Base-by-base conservation (phyloP, 2,888 invertebrate genomes). In the Gortyna flavago region DNA sequence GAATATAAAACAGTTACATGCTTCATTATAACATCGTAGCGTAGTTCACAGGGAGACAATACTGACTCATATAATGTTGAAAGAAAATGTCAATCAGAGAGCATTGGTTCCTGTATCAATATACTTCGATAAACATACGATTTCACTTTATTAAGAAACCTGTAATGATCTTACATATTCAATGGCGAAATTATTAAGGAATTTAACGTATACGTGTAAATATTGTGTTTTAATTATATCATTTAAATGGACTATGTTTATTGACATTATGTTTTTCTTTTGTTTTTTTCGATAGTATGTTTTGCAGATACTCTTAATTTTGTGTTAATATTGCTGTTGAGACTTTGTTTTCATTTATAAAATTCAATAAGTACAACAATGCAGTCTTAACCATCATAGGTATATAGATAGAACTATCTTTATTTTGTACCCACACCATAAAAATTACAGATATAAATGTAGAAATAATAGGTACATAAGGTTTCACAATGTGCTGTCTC, bases 51-150 rank as follows among this genome's bases (percentile, higher is more conserved):
- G 61, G 54, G 32, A 67, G 44, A 82, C 80, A 83, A 80, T 75
- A 75, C 70, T 38, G 57, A 21, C 62, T 67, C 61, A 44, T 75
- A 74, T 69, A 77, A 62, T 73, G 75, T 41, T 59, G 72, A 75
- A 85, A 79, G 73, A 78, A 71, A 62, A 68, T 68, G 59, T 66
- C 71, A 73, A 73, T 68, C 68, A 75, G 75, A 75, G 75, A 57
- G n/a, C 77, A 66, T 35, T 67, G 76, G 83, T 83, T 83, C 80
- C 83, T 80, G 75, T 85, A 77, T 74, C 72, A 65, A 62, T 61
- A 32, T 77, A 62, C 38, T 74, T 77, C 18, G 29, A 77, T 72
- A 81, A 81, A 77, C 78, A 73, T 48, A 70, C 38, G 67, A 76
- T 84, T 81, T 77, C 69, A 72, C 74, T 70, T 73, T 59, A 32